phyloP scores from a whole-genome alignment of 2,113 vertebrate genomes.

The Azemiops feae region DNA sequence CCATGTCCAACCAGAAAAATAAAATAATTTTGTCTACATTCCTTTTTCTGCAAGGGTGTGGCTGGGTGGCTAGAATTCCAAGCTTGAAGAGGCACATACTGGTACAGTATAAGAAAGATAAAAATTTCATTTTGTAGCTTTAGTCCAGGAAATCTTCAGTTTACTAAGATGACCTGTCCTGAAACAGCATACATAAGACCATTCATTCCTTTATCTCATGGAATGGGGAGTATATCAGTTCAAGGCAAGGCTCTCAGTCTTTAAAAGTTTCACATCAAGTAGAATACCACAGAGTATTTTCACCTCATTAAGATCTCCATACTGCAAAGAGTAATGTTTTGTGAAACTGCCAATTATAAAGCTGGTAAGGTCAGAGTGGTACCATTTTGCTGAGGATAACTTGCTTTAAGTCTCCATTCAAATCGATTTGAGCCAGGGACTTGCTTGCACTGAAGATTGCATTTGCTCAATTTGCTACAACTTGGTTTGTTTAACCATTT shows the following conservation, averaged over 20 bases:
- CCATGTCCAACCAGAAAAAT: constrained; percentile 20
- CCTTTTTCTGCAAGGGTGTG: constrained; percentile 24
- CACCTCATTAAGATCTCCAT: not conserved
- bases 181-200: not conserved
- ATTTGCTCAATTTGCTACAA: not conserved
- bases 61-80: not conserved
- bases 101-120: constrained; percentile 4
- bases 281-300: not conserved
- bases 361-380: not conserved
- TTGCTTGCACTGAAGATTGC: not conserved
- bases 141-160: not conserved
- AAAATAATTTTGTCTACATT: not conserved
- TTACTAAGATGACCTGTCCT: not conserved
- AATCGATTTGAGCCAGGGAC: not conserved
- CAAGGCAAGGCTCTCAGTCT: not conserved
- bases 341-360: not conserved
- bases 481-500: not conserved
- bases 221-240: not conserved
- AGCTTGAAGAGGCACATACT: not conserved
- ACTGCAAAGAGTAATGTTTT: not conserved
- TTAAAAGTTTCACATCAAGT: not conserved
- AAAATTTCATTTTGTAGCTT: not conserved
- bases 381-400: not conserved
- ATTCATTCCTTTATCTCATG: not conserved
- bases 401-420: not conserved